Conservation (phyloP, 2,888 invertebrate genomes). For the Oxyteleia sp. region DNA sequence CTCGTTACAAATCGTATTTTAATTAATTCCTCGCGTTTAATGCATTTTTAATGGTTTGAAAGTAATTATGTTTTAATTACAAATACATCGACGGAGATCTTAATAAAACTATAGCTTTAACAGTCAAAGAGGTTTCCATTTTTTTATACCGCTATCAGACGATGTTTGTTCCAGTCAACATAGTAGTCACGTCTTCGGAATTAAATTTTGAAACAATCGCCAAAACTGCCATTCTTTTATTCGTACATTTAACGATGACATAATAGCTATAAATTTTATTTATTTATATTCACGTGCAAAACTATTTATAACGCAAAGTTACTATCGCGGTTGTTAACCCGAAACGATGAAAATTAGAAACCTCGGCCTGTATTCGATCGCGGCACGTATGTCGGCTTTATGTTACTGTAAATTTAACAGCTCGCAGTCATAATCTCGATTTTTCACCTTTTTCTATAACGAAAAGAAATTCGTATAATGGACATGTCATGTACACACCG, state of each 20-base stretch:
- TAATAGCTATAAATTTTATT: neutral
- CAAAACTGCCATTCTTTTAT: neutral
- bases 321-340: constrained; percentile 46
- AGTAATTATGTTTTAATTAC: constrained; percentile 1
- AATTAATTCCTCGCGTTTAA: neutral
- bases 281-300: constrained; percentile 17
- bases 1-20: too few species aligned
- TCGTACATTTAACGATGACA: neutral
- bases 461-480: constrained; percentile 25
- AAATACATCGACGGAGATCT: neutral
- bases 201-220: too few species aligned
- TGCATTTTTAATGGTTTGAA: neutral
- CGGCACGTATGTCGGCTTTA: constrained; percentile 13
- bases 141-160: too few species aligned
- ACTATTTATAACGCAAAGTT: constrained; percentile 49
- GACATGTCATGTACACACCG: constrained; percentile 18
- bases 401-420: constrained; percentile 29
- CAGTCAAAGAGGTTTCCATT: too few species aligned
- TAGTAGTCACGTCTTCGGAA: too few species aligned
- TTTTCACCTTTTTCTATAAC: constrained; percentile 13
- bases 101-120: too few species aligned
- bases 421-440: constrained; percentile 6
- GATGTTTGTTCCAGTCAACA: too few species aligned
- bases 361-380: constrained; percentile 32
- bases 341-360: constrained; percentile 57